Evolutionary conservation across 1,140 invertebrate genomes (phyloP), one percentile per base, ranked within the genome.

Genomic region (Drosophila watanabei): DNA sequence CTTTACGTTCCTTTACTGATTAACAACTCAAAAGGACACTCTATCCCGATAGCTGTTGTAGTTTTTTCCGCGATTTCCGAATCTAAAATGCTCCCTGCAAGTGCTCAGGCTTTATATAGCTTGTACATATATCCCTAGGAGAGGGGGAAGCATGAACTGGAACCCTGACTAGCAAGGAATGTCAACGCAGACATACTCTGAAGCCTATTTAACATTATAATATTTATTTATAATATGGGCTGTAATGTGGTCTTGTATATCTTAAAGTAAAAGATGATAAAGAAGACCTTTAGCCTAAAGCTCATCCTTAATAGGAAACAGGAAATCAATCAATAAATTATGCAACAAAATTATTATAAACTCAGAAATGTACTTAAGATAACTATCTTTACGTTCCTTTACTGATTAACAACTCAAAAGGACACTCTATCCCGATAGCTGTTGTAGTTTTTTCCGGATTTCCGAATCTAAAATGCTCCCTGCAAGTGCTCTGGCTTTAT

Each of bases 141-240:
- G 32, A 45, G 20, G n/a, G 35, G 33, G 60, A 10, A 28, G 72
- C 46, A 54, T 48, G 60, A 52, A 43, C 35, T 11, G 71, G 63
- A 68, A 24, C 54, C 16, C 14, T 10, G 18, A 35, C 56, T 58
- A 61, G 54, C 41, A 28, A 60, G 54, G 60, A 75, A 77, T 82
- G 79, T 82, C 79, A 82, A 71, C 72, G 30, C 72, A n/a, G n/a
- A n/a, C n/a, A n/a, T n/a, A n/a, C n/a, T n/a, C n/a, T n/a, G n/a
- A n/a, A n/a, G n/a, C n/a, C n/a, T n/a, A n/a, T n/a, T n/a, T n/a
- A n/a, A n/a, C n/a, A n/a, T n/a, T n/a, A n/a, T n/a, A n/a, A n/a
- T n/a, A n/a, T n/a, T n/a, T n/a, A n/a, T n/a, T n/a, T n/a, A n/a
- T n/a, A n/a, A n/a, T n/a, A n/a, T n/a, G n/a, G n/a, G n/a, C n/a